Conservation (phyloP, 2,888 invertebrate species). For the Ernsta delagoae region DNA sequence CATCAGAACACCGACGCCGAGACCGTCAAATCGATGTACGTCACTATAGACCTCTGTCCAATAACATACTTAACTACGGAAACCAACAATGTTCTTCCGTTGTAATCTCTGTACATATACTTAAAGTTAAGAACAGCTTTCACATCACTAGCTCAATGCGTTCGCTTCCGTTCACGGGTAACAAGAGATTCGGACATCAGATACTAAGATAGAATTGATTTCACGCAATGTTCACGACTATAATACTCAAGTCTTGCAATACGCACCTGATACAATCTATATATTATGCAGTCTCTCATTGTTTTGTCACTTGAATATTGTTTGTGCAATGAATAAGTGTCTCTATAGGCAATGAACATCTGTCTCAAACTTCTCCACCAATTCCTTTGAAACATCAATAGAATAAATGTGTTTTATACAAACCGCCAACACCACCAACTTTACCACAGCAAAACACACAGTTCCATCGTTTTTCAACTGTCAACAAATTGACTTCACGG, state of each 20-base stretch:
- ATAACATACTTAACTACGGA: background rate
- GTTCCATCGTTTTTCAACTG: no score
- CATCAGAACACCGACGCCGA: slow-evolving; percentile 30
- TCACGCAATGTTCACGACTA: slow-evolving; percentile 12
- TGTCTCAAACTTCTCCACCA: background rate
- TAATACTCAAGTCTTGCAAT: background rate
- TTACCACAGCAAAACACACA: background rate
- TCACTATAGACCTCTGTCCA: slow-evolving; percentile 1
- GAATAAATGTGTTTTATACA: no score
- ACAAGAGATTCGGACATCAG: slow-evolving; percentile 52
- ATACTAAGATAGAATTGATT: slow-evolving; percentile 40
- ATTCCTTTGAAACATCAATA: no score
- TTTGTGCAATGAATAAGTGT: slow-evolving; percentile 27
- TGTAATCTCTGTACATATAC: slow-evolving; percentile 34
- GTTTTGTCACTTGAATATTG: slow-evolving; percentile 27
- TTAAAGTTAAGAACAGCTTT: slow-evolving; percentile 24
- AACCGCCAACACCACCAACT: background rate
- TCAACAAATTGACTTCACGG: no score
- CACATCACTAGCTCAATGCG: slow-evolving; percentile 9
- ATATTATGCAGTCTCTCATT: slow-evolving; percentile 1
- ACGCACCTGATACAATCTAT: background rate
- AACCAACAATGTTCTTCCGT: slow-evolving; percentile 6
- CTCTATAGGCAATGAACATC: background rate
- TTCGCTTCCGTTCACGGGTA: slow-evolving; percentile 25
- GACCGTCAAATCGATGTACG: background rate